Evolutionary conservation across 1,140 invertebrate species (phyloP), one percentile per base, ranked within the genome.

Genomic region (Centruroides vittatus): DNA sequence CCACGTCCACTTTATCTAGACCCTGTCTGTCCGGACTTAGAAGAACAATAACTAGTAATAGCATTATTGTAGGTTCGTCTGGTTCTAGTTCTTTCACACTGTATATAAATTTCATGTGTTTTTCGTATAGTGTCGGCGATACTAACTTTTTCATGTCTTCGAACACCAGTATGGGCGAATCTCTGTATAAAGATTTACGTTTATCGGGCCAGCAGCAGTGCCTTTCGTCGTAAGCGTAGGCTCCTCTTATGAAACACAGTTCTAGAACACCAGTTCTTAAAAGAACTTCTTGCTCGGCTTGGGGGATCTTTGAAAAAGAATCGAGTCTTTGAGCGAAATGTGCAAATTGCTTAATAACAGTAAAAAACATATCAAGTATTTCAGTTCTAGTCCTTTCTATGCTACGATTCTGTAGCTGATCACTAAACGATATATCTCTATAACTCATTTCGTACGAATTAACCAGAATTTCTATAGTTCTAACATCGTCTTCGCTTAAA

Each of bases 181-280:
- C 57, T 41, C 58, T 41, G 49, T 67, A 62, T 50, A 60, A 48
- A 5, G 64, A 54, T 11, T 61, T 61, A 41, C 63, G 51, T 0
- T 23, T 61, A 35, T 65, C 64, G 12, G 62, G 54, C 62, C 62
- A 64, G 64, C 71, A 73, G 5, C 66, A 48, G 49, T 70, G 66
- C 46, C 67, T 69, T 34, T 67, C 65, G 59, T 73, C 71, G 50
- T 67, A 74, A 35, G 65, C 64, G 47, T 69, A 64, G 3, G 72
- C 66, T 70, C 76, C 59, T 23, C 77, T 69, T 11, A 80, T 70
- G 65, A 79, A 75, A 63, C 78, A 74, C 70, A 80, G 68, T 67
- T 80, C 79, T 55, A 80, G 73, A 57, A 77, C 75, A 48, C 76
- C 74, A 41, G 73, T 74, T 58, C 78, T 72, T 47, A 80, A 67